phyloP scores from a whole-genome alignment of 2,797 vertebrate genomes.

The Sebastes hubbsi region DNA sequence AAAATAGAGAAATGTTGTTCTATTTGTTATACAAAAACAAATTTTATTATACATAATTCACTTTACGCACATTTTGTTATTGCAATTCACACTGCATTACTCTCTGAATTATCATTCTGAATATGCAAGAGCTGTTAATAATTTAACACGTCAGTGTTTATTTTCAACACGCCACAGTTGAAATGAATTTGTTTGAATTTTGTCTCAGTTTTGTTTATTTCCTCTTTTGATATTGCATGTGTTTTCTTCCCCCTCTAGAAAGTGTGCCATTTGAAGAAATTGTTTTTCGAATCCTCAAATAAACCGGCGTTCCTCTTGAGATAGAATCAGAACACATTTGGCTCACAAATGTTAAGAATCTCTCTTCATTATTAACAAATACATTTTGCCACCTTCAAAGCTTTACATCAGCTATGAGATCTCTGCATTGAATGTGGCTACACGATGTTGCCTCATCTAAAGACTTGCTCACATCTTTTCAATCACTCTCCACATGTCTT shows the following conservation, averaged over 20 bases:
- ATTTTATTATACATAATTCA: constrained; percentile 85
- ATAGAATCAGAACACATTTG: constrained; percentile 58
- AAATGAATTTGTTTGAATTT: constrained; percentile 86
- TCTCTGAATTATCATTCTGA: constrained; percentile 78
- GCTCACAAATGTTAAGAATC: constrained; percentile 66
- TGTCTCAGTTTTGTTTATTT: constrained; percentile 84
- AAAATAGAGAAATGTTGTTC: constrained; percentile 79
- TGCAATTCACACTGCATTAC: constrained; percentile 74
- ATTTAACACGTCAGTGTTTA: constrained; percentile 84
- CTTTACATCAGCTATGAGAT: neutral
- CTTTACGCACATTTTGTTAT: constrained; percentile 85
- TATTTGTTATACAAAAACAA: constrained; percentile 86
- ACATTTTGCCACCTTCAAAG: constrained; percentile 14
- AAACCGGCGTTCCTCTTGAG: constrained; percentile 47
- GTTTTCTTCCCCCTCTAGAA: constrained; percentile 60
- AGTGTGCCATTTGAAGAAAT: constrained; percentile 70
- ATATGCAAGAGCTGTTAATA: constrained; percentile 87
- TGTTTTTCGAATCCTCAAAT: constrained; percentile 51
- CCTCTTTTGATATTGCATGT: constrained; percentile 64
- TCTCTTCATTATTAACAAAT: constrained; percentile 58
- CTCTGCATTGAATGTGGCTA: constrained; percentile 19
- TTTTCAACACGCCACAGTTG: constrained; percentile 71
- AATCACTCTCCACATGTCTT: constrained; percentile 67
- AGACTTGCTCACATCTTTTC: constrained; percentile 17
- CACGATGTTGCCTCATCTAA: constrained; percentile 10